phyloP scores from a whole-genome alignment of 1,140 invertebrate genomes.

The Zeugodacus cucurbitae region DNA sequence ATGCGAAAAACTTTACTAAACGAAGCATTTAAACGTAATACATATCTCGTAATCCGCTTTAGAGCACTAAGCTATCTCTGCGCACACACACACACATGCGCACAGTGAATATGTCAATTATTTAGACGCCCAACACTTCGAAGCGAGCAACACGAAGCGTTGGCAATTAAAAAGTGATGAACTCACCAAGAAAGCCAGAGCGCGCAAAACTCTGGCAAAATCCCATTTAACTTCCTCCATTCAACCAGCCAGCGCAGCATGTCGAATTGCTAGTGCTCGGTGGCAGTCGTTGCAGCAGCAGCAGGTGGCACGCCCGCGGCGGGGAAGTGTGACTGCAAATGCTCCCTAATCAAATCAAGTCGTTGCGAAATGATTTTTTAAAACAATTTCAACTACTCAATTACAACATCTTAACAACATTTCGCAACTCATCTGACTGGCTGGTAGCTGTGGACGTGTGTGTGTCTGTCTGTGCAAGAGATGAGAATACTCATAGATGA shows the following conservation, averaged over 20 bases:
- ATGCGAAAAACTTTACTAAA: background rate
- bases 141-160: background rate
- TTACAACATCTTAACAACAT: constrained; percentile 23
- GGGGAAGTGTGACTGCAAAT: background rate
- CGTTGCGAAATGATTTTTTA: constrained; percentile 28
- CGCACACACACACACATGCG: background rate
- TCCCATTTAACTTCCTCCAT: constrained; percentile 22
- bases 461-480: background rate
- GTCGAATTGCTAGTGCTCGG: background rate
- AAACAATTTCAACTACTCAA: constrained; percentile 29
- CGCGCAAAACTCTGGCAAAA: background rate
- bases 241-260: background rate
- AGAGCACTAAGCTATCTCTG: no score
- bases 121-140: background rate
- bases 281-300: background rate
- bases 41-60: background rate
- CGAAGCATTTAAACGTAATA: background rate
- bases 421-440: background rate
- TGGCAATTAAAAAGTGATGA: constrained; percentile 22
- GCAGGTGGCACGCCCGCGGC: background rate
- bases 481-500: background rate
- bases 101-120: constrained; percentile 12
- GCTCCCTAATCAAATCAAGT: constrained; percentile 28
- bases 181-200: constrained; percentile 2
- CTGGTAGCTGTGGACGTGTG: background rate